A percentile compares a stretch with the other conserved stretches of the same genome.
These are phyloP conservation scores for Sesamia inferens DNA, from an alignment of 2,888 invertebrate species.

Conservation along the genomic window DNA sequence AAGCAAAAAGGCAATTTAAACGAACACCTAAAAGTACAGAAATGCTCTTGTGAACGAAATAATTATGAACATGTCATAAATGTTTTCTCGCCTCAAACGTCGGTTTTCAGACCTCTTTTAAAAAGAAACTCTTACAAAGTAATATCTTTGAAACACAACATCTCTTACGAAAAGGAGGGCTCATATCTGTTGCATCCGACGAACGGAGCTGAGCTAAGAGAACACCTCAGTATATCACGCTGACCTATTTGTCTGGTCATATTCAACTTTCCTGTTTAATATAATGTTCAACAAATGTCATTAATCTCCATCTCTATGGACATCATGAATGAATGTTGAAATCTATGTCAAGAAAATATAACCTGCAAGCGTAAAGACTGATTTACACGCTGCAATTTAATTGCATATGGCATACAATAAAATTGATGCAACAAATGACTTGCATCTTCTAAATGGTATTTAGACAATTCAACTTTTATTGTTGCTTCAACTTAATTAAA, in stretches of 20 bases:
- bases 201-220: slow-evolving; percentile 1
- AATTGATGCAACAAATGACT: no score
- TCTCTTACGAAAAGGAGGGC: slow-evolving; percentile 22
- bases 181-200: slow-evolving; percentile 34
- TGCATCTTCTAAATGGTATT: no score
- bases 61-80: slow-evolving; percentile 10
- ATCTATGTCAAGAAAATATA: no score
- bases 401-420: no score
- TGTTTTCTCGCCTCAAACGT: slow-evolving; percentile 17
- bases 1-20: slow-evolving; percentile 15
- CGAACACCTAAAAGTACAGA: slow-evolving; percentile 7
- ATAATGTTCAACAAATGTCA: not conserved
- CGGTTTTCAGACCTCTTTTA: slow-evolving; percentile 29
- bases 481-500: no score
- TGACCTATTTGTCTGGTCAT: slow-evolving; percentile 14
- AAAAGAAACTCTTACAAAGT: slow-evolving; percentile 24
- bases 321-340: no score
- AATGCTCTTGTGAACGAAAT: not conserved
- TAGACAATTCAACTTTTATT: no score
- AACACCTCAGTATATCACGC: not conserved
- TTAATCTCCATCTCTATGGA: no score
- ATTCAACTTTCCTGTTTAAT: not conserved
- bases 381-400: no score
- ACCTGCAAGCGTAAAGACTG: no score
- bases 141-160: slow-evolving; percentile 27